Evolutionary conservation across 2,888 invertebrate species (phyloP).

Genomic region (Bellardia pandia): DNA sequence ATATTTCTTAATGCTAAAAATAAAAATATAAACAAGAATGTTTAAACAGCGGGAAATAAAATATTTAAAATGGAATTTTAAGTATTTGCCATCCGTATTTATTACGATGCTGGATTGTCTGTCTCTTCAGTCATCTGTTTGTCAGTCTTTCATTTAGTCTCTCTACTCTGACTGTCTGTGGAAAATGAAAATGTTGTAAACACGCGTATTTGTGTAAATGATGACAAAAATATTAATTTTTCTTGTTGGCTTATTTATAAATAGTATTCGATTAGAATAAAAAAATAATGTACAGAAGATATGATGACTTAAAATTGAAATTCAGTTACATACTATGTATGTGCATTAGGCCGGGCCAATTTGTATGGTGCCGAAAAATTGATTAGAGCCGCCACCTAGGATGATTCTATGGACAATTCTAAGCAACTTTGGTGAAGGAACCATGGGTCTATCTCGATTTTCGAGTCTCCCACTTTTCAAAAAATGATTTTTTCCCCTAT

Average conservation of each 20-base stretch:
- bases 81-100: constrained; percentile 62
- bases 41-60: constrained; percentile 62
- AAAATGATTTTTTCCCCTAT: too few relatives aligned
- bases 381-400: too few relatives aligned
- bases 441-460: too few relatives aligned
- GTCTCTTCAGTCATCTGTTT: constrained; percentile 10
- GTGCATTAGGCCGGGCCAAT: too few relatives aligned
- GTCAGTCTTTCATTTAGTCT: constrained; percentile 7
- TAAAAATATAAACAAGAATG: constrained; percentile 25
- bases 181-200: constrained; percentile 38
- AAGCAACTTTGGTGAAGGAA: too few relatives aligned
- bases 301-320: constrained; percentile 40
- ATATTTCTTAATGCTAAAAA: constrained; percentile 35
- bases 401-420: too few relatives aligned
- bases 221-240: constrained; percentile 27
- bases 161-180: not conserved
- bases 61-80: constrained; percentile 69
- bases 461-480: too few relatives aligned
- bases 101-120: constrained; percentile 13
- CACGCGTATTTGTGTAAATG: constrained; percentile 38
- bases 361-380: too few relatives aligned
- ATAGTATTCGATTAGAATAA: constrained; percentile 21
- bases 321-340: constrained; percentile 31
- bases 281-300: constrained; percentile 3
- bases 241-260: not conserved